Evolutionary conservation across 2,113 vertebrate genomes (phyloP).

Genomic region (Notiomystis cincta): DNA sequence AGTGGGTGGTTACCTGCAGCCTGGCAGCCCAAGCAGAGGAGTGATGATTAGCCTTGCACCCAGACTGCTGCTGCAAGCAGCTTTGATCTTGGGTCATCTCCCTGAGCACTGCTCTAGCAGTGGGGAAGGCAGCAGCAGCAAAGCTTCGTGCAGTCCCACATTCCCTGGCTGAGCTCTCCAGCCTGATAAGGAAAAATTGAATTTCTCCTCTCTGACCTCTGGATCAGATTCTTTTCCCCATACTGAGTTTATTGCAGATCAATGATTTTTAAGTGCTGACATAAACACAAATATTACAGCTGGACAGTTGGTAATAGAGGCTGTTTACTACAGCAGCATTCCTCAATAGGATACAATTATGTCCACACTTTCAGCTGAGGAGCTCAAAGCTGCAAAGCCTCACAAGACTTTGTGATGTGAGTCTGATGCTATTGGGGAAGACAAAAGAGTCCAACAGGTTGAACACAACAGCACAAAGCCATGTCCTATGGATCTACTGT

Average conservation of each 20-base stretch:
- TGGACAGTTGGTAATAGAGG: constrained; percentile 1
- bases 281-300: constrained; percentile 55
- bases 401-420: not conserved
- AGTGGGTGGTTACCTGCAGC: not conserved
- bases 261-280: constrained; percentile 55
- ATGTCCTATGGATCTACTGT: not conserved
- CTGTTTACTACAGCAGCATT: constrained; percentile 22
- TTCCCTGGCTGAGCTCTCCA: not conserved
- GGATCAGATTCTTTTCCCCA: not conserved
- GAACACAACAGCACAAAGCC: not conserved
- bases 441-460: not conserved
- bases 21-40: not conserved
- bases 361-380: not conserved
- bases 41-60: not conserved
- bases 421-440: not conserved
- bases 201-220: constrained; percentile 14
- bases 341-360: constrained; percentile 11
- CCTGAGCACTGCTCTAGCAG: not conserved
- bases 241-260: constrained; percentile 8
- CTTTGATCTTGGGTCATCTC: not conserved
- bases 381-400: not conserved
- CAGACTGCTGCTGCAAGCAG: not conserved
- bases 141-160: not conserved
- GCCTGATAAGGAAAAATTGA: not conserved
- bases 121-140: not conserved